Base-by-base conservation (phyloP, 2,888 invertebrate genomes). In the Netelia virgata region DNA sequence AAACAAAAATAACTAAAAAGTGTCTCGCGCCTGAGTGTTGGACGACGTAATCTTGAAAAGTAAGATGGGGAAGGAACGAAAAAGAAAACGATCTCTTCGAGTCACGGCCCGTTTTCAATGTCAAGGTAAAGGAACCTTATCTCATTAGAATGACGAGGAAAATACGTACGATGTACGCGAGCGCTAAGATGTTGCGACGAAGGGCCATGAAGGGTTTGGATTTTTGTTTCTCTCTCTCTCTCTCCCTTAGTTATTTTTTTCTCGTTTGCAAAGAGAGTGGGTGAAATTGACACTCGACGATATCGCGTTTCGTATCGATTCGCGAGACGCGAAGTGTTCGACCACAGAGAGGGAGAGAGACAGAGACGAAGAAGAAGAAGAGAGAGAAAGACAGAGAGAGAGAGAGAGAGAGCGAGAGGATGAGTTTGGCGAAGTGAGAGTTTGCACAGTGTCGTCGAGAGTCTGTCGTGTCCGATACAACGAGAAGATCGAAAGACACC, bases 361-460 rank as follows among this genome's bases (percentile, higher is more conserved):
- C n/a, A 47, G 63, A 20, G 59, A 20, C 63, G 20, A 43, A 41
- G 41, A 36, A 50, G 50, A 14, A 41, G 6, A 59, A 41, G 53
- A n/a, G 41, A 18, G 78, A 64, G 68, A 47, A 59, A 18, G 66
- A 53, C 57, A 66, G 59, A 61, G 36, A 41, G n/a, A 28, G 66
- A 50, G 57, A 66, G 68, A 59, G 41, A 57, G 53, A 28, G 53
- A 68, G 50, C 20, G 57, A 64, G 55, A 36, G 43, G 41, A 11
- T 64, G 20, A 59, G 72, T 73, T 73, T 72, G 72, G 18, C 18
- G 43, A 59, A 78, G 82, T 61, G 77, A 78, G 68, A 78, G 82
- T 82, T 53, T 43, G 59, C 66, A 68, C 61, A 73, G 73, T 82
- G 77, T 64, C 68, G 57, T 57, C 43, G 59, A 61, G 55, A 72